Evolutionary conservation across 2,113 vertebrate species (phyloP).

Genomic region (Chionis minor): DNA sequence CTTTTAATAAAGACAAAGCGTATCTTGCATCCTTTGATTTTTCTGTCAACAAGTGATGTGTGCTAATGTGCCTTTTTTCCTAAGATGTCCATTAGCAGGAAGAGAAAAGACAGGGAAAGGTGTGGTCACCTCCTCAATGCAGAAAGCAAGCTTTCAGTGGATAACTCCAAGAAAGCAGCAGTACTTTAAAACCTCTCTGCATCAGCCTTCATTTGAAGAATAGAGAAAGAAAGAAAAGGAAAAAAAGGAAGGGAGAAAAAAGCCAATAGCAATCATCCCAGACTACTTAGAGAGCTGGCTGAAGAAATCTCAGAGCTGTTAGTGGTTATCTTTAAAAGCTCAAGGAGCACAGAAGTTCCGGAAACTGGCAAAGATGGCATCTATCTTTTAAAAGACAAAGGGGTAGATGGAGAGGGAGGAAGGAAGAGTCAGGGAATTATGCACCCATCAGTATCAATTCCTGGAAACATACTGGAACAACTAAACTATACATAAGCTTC

Average conservation of each 20-base stretch:
- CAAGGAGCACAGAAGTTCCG: neutral
- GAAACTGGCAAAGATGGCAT: neutral
- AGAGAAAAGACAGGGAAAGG: neutral
- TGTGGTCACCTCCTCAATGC: neutral
- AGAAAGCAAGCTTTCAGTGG: neutral
- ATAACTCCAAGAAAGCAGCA: neutral
- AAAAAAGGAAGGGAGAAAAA: neutral
- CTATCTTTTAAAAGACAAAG: neutral
- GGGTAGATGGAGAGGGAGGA: neutral
- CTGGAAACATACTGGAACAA: constrained; percentile 1
- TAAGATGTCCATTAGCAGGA: neutral
- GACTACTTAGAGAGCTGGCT: neutral
- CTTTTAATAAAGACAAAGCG: neutral
- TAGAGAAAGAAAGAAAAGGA: neutral
- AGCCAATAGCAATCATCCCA: neutral
- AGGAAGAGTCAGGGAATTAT: neutral
- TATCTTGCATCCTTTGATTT: neutral
- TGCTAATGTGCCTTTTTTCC: neutral
- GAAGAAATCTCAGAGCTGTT: neutral
- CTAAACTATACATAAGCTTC: neutral
- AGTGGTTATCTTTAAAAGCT: constrained; percentile 39
- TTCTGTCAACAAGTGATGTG: neutral
- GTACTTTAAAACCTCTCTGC: neutral
- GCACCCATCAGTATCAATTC: neutral
- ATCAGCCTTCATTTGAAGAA: neutral